Conservation (phyloP, 2,888 invertebrate species). For the Dinocampus coccinellae region DNA sequence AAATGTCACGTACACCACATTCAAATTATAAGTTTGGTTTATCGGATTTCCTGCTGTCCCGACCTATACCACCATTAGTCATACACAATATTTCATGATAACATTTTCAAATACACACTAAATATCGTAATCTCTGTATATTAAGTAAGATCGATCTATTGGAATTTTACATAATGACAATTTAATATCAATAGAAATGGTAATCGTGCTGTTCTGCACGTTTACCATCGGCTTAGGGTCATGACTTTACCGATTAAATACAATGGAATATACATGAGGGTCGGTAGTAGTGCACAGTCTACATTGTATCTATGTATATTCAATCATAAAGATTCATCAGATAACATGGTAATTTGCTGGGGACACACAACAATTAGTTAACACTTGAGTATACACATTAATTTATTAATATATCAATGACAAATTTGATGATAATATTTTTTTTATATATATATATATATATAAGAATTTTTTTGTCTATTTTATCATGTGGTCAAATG, state of each 20-base stretch:
- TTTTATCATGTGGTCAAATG: too few species aligned
- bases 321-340: background rate
- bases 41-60: background rate
- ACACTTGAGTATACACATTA: background rate
- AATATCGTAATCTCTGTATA: background rate
- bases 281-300: background rate
- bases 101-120: background rate
- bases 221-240: constrained; percentile 45
- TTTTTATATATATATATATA: too few species aligned
- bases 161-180: background rate
- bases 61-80: background rate
- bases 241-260: constrained; percentile 16
- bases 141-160: background rate
- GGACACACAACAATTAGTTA: background rate
- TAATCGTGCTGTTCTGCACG: constrained; percentile 59
- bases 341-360: background rate
- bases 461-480: too few species aligned
- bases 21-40: background rate
- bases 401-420: background rate
- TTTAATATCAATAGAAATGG: constrained; percentile 25
- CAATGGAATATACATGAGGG: background rate
- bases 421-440: too few species aligned
- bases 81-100: background rate
- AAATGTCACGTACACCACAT: constrained; percentile 11
- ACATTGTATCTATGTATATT: background rate